These are phyloP conservation scores for Zaprionus kolodkinae DNA, from an alignment of 1,140 invertebrate species.

Conservation along the genomic window DNA sequence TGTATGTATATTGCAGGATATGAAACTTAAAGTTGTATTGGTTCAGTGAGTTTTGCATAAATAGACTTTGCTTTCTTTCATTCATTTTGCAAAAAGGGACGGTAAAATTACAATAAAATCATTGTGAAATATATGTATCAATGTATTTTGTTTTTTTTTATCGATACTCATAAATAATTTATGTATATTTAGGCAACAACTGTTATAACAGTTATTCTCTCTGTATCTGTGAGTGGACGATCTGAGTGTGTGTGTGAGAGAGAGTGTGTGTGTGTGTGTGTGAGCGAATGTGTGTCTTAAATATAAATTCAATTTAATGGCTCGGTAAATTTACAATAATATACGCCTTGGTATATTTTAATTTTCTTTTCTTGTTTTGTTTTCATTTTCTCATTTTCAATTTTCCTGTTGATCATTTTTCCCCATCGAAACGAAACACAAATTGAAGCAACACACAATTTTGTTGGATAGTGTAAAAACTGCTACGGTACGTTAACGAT, in stretches of 20 bases:
- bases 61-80: constrained; percentile 65
- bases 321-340: constrained; percentile 83
- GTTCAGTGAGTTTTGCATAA: constrained; percentile 69
- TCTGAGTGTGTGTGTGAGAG: constrained; percentile 29
- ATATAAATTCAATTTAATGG: constrained; percentile 84
- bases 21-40: constrained; percentile 53
- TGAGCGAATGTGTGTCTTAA: constrained; percentile 58
- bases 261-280: constrained; percentile 26
- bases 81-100: constrained; percentile 79
- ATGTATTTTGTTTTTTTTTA: constrained; percentile 58
- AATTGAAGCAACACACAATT: constrained; percentile 59
- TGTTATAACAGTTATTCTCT: constrained; percentile 46
- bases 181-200: constrained; percentile 51
- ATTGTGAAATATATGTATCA: constrained; percentile 68
- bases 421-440: constrained; percentile 59
- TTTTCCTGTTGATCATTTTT: constrained; percentile 36
- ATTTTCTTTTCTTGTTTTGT: constrained; percentile 42
- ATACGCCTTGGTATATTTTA: constrained; percentile 67
- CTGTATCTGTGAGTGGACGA: constrained; percentile 64
- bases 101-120: constrained; percentile 84
- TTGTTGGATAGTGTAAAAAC: constrained; percentile 40
- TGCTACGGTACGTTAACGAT: constrained; percentile 39
- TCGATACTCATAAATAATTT: constrained; percentile 65
- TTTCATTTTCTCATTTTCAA: constrained; percentile 47
- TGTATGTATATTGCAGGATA: constrained; percentile 47